Base-by-base conservation (phyloP, 2,113 vertebrate genomes). In the Ammodytes dubius region DNA sequence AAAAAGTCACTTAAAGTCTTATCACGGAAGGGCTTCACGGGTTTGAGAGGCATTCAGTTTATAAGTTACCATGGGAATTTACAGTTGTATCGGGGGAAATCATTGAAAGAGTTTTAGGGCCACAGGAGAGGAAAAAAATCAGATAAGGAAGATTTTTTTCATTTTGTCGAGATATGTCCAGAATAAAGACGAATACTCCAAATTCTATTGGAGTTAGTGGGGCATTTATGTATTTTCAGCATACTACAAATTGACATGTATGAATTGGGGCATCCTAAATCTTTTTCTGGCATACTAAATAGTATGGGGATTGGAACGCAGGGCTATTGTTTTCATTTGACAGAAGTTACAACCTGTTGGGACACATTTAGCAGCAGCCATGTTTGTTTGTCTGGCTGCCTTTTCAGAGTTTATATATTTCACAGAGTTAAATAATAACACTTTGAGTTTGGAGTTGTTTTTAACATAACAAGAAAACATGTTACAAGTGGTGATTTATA, bases 381-480 rank as follows among this genome's bases (percentile, higher is more conserved):
- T 6, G 40, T 56, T 77, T 6, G 40, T 56, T 77, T 50, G 66
- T 37, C 27, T 63, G 43, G 53, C 72, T 64, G 46, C 61, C 65
- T 60, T 60, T 68, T 47, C 59, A 67, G 59, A 64, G 8, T 76
- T 70, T 49, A 19, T 17, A 67, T 39, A 58, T 49, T 59, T 70
- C 15, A 13, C 6, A 13, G 37, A 19, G 4, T 8, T n/a, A 19
- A 74, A 49, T 40, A 52, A 60, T 17, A 78, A 67, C 37, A n/a
- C 37, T 27, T 27, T 54, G 42, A 50, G 15, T 86, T 69, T 85
- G 40, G 63, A 70, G 54, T 50, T 83, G 54, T 71, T 68, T 86
- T 78, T 40, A 67, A 84, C 70, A 77, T 56, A 81, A 70, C 53
- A 70, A 50, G 76, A 80, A 27, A 27, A 27, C 27, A 50, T 80